phyloP scores from a whole-genome alignment of 2,888 invertebrate species.

The Ornithoptera priamus region DNA sequence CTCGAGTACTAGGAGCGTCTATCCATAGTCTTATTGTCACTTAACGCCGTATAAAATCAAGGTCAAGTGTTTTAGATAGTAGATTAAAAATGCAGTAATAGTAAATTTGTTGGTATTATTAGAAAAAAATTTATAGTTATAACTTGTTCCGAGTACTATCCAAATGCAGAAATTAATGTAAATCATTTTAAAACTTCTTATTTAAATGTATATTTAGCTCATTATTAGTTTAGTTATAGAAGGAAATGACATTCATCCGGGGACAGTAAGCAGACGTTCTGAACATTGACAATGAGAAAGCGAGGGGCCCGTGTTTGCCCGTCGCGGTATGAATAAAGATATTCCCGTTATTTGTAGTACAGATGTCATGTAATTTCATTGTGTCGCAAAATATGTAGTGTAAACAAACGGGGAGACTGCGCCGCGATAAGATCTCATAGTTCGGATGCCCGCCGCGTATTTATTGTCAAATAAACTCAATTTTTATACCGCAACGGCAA shows the following conservation, averaged over 20 bases:
- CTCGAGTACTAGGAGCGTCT: no score
- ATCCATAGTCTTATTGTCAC: no score
- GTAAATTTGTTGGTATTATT: no score
- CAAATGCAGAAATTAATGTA: not conserved
- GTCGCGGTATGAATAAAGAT: constrained; percentile 78
- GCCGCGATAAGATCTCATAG: constrained; percentile 71
- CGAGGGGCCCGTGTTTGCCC: constrained; percentile 71
- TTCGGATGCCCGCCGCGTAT: constrained; percentile 60
- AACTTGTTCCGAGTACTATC: not conserved
- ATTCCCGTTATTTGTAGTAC: constrained; percentile 79
- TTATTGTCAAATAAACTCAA: constrained; percentile 57
- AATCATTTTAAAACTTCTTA: not conserved
- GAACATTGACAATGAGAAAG: constrained; percentile 58
- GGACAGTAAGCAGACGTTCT: constrained; percentile 72
- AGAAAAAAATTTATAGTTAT: not conserved
- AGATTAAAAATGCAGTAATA: not conserved
- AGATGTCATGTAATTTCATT: constrained; percentile 81
- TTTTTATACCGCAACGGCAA: constrained; percentile 59
- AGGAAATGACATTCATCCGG: constrained; percentile 31
- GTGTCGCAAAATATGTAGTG: constrained; percentile 78
- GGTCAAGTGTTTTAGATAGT: not conserved
- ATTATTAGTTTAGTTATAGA: constrained; percentile 11
- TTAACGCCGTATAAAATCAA: no score
- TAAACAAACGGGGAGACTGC: constrained; percentile 74
- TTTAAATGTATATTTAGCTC: constrained; percentile 22